Base-by-base conservation (phyloP, 1,140 invertebrate species). In the Dolichoris vasculosae region DNA sequence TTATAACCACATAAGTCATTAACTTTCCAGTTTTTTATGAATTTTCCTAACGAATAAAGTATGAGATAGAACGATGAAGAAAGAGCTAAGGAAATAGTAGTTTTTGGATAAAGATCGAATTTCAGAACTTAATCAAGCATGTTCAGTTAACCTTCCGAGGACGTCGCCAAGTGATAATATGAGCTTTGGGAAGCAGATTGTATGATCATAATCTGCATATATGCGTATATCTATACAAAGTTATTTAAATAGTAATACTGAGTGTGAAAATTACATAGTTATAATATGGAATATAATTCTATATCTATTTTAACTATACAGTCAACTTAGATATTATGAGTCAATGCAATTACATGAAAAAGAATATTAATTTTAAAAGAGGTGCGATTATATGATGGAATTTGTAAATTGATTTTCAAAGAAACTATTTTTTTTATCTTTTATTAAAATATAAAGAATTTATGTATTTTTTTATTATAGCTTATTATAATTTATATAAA, bases 101-200 rank as follows among this genome's bases (percentile, higher is more conserved):
- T 13, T 67, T 0, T 32, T 9, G 9, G 20, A 11, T 15, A 55
- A 59, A 67, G 30, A 67, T 67, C n/a, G 15, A 67, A 67, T 67
- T 67, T n/a, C 13, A 67, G 15, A 67, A 81, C n/a, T 43, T 81
- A 81, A 81, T 64, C 64, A 20, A 51, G 64, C 30, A 46, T 40
- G 64, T 55, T 81, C 59, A 26, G n/a, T 15, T 43, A 69, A 81
- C n/a, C 69, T 40, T 69, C 79, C 63, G 59, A 11, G 30, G 64
- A 69, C n/a, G 11, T n/a, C 9, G 59, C 38, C 48, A 55, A 51
- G 77, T 59, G 23, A 59, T 59, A 59, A 59, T 59, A 26, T 9
- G 55, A 59, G 55, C 55, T 59, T 59, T 59, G 13, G 2, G 23
- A 1, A 2, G 23, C 0, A 13, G 20, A 59, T 59, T 26, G 55